phyloP scores from a whole-genome alignment of 2,797 vertebrate species.

The Valencia hispanica region DNA sequence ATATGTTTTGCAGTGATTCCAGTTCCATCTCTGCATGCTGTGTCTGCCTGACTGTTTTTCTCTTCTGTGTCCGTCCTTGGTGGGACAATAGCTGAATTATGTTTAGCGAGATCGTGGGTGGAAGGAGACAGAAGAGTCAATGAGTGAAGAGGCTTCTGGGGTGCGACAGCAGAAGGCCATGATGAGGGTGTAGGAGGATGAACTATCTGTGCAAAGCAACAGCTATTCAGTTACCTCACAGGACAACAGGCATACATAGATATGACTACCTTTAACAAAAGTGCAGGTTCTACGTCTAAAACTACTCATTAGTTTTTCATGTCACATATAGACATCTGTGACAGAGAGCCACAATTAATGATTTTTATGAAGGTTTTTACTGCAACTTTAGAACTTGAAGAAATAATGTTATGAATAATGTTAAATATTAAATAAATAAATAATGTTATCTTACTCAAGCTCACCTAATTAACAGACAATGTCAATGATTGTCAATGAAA shows the following conservation, averaged over 20 bases:
- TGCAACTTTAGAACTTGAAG: constrained; percentile 23
- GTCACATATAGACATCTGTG: constrained; percentile 42
- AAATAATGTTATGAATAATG: constrained; percentile 33
- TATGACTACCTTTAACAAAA: constrained; percentile 59
- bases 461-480: constrained; percentile 9
- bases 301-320: constrained; percentile 47
- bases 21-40: constrained; percentile 34
- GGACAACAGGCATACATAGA: constrained; percentile 39
- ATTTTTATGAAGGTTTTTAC: constrained; percentile 7
- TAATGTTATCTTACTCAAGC: neutral
- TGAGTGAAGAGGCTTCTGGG: constrained; percentile 84
- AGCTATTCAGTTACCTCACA: constrained; percentile 58
- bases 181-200: constrained; percentile 78
- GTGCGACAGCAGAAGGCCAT: constrained; percentile 77
- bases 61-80: constrained; percentile 63
- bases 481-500: no score
- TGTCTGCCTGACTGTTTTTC: constrained; percentile 53
- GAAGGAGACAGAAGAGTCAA: constrained; percentile 82
- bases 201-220: constrained; percentile 52
- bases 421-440: no score
- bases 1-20: constrained; percentile 14
- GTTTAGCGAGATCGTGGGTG: constrained; percentile 77
- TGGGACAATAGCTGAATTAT: constrained; percentile 82
- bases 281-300: constrained; percentile 63
- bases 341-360: constrained; percentile 40